Conservation (phyloP, 1,140 invertebrate species). For the Zophobas morio region DNA sequence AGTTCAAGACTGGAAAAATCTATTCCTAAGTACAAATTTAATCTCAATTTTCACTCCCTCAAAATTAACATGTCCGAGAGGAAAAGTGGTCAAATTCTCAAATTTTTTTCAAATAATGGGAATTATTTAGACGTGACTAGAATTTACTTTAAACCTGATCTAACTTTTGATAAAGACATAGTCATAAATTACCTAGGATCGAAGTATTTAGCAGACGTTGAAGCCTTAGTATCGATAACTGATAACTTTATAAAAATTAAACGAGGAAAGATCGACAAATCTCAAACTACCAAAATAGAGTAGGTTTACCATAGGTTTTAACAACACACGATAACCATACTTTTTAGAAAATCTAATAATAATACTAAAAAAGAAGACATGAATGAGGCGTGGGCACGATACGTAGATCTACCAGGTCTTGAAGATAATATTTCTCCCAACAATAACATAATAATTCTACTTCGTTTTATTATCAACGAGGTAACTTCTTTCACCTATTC, state of each 20-base stretch:
- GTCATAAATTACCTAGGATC: background rate
- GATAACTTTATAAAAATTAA: conserved; percentile 45
- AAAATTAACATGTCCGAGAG: conserved; percentile 87
- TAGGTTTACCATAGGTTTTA: conserved; percentile 46
- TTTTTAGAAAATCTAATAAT: conserved; percentile 52
- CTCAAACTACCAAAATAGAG: conserved; percentile 47
- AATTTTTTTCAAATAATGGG: conserved; percentile 77
- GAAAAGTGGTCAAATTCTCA: conserved; percentile 76
- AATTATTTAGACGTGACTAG: conserved; percentile 49
- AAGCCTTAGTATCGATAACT: conserved; percentile 14
- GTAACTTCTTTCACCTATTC: conserved; percentile 61
- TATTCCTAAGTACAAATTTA: conserved; percentile 76
- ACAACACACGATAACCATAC: background rate
- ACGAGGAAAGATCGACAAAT: conserved; percentile 33
- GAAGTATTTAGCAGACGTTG: conserved; percentile 16
- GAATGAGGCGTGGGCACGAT: conserved; percentile 80
- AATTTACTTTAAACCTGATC: conserved; percentile 48
- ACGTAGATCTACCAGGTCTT: conserved; percentile 84
- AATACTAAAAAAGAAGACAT: conserved; percentile 57
- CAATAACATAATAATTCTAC: conserved; percentile 81
- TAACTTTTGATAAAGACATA: conserved; percentile 14
- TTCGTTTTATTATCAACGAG: conserved; percentile 83
- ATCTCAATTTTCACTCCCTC: conserved; percentile 79
- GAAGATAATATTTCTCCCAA: conserved; percentile 87
- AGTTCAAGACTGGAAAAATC: conserved; percentile 59